Base-by-base conservation (phyloP, 2,113 vertebrate genomes). In the Hipposideros armiger region DNA sequence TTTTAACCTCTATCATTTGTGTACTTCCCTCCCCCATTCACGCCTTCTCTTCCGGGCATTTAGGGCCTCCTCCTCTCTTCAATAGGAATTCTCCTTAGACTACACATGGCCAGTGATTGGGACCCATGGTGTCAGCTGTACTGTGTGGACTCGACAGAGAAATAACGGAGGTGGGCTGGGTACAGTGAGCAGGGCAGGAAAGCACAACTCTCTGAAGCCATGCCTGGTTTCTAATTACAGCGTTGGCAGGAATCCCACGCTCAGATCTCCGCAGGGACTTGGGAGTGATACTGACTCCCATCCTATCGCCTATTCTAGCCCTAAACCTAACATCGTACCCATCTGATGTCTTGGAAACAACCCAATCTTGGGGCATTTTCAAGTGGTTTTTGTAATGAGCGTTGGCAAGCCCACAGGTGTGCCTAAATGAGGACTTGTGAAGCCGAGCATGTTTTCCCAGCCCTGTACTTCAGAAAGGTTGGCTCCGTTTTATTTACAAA, bases 401-500 rank as follows among this genome's bases (percentile, higher is more conserved):
- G 40, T 7, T 15, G 52, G 76, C 11, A 58, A 96, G 11, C 87
- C 60, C 76, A 40, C 60, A 82, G 74, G 66, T 87, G 58, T 64
- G 64, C 32, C 54, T 94, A 77, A 58, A 88, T 76, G 72, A 90
- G 52, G 91, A 36, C 36, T 36, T 50, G 15, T 22, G 56, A 78
- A 47, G 58, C 78, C 45, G 47, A 90, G 56, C 30, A 19, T 47
- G 45, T 20, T 76, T 80, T 70, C 42, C 36, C 60, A 72, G 45
- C 60, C 81, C 78, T 87, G 3, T 73, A 28, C 76, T 81, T 97
- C 90, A 95, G 62, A 60, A 87, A 83, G 22, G 5, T 47, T 84
- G 64, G 30, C 80, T 85, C 92, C 28, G 87, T 95, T 90, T 85
- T 92, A 92, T 95, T 97, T 95, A 95, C 76, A 84, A 95, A 95